These are phyloP conservation scores for Hypothenemus hampei DNA, from an alignment of 1,140 invertebrate species.

Conservation along the genomic window DNA sequence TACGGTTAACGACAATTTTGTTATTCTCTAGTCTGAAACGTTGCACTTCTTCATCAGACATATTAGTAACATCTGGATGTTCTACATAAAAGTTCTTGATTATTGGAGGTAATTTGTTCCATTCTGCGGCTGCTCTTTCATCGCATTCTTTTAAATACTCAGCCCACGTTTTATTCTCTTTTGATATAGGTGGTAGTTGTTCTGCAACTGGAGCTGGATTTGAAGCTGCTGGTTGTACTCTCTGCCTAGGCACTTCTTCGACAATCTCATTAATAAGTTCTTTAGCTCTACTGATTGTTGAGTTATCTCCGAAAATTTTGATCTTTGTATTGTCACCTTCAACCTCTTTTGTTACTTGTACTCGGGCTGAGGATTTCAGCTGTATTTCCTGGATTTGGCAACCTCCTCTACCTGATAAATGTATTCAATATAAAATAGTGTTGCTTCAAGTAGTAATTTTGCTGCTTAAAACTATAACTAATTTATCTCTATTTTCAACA, in stretches of 20 bases:
- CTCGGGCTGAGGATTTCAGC: constrained; percentile 53
- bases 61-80: constrained; percentile 61
- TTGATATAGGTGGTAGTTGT: neutral
- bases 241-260: constrained; percentile 29
- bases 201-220: neutral
- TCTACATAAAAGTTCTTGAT: constrained; percentile 84
- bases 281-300: constrained; percentile 52
- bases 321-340: constrained; percentile 48
- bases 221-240: no score
- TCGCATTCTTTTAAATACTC: constrained; percentile 39
- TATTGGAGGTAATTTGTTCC: constrained; percentile 60
- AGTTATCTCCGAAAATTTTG: constrained; percentile 51
- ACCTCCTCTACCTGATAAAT: constrained; percentile 59
- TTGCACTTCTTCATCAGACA: constrained; percentile 58
- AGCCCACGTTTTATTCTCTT: constrained; percentile 21
- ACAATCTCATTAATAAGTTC: constrained; percentile 44
- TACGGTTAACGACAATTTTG: constrained; percentile 54
- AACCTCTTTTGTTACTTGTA: constrained; percentile 46
- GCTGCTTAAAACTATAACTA: no score
- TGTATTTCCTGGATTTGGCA: constrained; percentile 70
- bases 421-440: neutral
- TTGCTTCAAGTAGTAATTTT: neutral
- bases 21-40: constrained; percentile 60
- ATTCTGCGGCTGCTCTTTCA: constrained; percentile 51
- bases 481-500: no score